Base-by-base conservation (phyloP, 1,140 invertebrate genomes). In the Drosophila novamexicana region DNA sequence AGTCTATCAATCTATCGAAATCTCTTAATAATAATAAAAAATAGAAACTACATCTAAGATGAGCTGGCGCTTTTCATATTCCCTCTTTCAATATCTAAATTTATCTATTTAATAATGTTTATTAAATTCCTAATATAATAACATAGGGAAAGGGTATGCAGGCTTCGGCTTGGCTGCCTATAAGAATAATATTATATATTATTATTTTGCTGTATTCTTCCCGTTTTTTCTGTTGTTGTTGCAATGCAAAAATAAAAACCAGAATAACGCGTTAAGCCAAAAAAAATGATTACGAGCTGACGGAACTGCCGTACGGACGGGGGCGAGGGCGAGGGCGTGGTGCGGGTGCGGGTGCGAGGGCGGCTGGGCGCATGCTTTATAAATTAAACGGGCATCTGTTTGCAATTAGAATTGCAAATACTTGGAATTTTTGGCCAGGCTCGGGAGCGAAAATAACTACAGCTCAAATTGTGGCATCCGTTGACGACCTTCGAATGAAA, bases 341-440 rank as follows among this genome's bases (percentile, higher is more conserved):
- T 0, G 9, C 16, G n/a, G 34, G 14, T 14, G 4, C 4, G 47
- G 7, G 1, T 9, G 9, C 8, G n/a, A 9, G 7, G 10, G n/a
- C 8, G 6, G n/a, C 5, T 2, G 57, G 50, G 54, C 71, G 75
- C 61, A 54, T 63, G 57, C 56, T 69, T 61, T 70, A 40, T 57
- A 75, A 86, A 88, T 86, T 79, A 79, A 74, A 68, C 64, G 32
- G 50, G 64, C 72, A 66, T 76, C 63, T 71, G 64, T 68, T 71
- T 64, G 72, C 76, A 86, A 86, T 86, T 86, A 86, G 83, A 86
- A 86, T 88, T 86, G 82, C 82, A 86, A 86, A 86, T 86, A 65
- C 61, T 57, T 69, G 53, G 32, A 42, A 57, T 53, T 50, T 18
- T 7, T 32, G 54, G 44, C 62, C 40, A 47, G 50, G 54, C n/a